These are phyloP conservation scores for Falco peregrinus DNA, from an alignment of 2,797 vertebrate species.

Conservation along the genomic window DNA sequence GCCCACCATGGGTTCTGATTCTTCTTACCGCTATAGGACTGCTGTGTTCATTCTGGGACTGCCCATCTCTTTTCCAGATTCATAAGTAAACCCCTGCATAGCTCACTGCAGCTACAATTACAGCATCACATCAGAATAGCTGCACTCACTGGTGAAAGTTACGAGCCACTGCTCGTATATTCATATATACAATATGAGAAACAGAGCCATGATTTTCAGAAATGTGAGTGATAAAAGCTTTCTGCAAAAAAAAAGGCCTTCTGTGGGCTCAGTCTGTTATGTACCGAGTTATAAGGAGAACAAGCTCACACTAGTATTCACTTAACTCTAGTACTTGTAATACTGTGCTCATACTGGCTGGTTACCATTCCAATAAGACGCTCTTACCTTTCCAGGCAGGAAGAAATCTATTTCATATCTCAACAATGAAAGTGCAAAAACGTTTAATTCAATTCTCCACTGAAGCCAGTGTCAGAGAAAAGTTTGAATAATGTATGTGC, in stretches of 20 bases:
- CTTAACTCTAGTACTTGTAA: neutral
- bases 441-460: neutral
- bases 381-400: neutral
- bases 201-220: neutral
- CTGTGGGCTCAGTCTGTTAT: neutral
- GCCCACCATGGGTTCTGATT: neutral
- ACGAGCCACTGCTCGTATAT: neutral
- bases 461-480: neutral
- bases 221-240: neutral
- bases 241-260: neutral
- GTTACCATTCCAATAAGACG: neutral
- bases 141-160: neutral
- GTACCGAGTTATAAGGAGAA: neutral
- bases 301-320: neutral
- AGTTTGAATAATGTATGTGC: conserved; percentile 27
- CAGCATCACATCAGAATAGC: neutral
- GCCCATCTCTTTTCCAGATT: neutral
- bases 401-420: neutral
- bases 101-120: neutral
- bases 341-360: neutral
- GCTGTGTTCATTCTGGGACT: neutral
- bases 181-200: neutral
- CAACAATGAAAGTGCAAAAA: neutral
- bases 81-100: neutral
- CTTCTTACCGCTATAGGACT: neutral